Conservation (phyloP, 2,797 vertebrate genomes). For the Sylvia borin region DNA sequence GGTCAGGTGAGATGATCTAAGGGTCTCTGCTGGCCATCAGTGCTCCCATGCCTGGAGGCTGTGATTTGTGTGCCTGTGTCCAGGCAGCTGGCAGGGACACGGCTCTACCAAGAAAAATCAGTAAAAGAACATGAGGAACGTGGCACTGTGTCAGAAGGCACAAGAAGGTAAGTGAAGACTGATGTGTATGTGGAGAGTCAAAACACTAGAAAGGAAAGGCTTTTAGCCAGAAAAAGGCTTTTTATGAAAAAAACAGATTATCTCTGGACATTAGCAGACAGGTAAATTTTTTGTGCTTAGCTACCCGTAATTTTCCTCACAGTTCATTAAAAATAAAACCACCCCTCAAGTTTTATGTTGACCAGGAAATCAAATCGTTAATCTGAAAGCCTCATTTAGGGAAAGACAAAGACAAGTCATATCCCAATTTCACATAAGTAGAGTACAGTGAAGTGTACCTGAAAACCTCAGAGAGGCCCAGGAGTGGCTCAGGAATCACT, state of each 20-base stretch:
- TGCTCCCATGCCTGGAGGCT: neutral
- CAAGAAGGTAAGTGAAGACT: neutral
- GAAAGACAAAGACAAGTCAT: neutral
- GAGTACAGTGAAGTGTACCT: fast-evolving
- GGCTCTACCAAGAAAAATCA: neutral
- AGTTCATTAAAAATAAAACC: neutral
- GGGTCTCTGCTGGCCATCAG: neutral
- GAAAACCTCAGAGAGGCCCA: neutral
- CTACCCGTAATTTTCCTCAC: neutral
- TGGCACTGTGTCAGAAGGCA: neutral
- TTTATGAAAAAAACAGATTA: neutral
- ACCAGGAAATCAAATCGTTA: neutral
- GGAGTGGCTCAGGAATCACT: neutral
- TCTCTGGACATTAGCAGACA: neutral
- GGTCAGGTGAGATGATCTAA: slow-evolving; percentile 13
- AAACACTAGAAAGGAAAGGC: neutral
- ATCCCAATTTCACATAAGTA: neutral
- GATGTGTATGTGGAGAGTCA: neutral
- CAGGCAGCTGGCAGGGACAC: neutral
- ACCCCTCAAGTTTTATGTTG: neutral
- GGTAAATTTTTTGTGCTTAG: neutral
- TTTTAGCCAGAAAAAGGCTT: neutral
- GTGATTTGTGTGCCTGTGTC: slow-evolving; percentile 10
- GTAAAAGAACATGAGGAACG: neutral
- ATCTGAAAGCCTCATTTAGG: neutral